A percentile compares a stretch with the other conserved stretches of the same genome.
Conservation (phyloP, 2,113 vertebrate genomes). For the Tachysurus fulvidraco region DNA sequence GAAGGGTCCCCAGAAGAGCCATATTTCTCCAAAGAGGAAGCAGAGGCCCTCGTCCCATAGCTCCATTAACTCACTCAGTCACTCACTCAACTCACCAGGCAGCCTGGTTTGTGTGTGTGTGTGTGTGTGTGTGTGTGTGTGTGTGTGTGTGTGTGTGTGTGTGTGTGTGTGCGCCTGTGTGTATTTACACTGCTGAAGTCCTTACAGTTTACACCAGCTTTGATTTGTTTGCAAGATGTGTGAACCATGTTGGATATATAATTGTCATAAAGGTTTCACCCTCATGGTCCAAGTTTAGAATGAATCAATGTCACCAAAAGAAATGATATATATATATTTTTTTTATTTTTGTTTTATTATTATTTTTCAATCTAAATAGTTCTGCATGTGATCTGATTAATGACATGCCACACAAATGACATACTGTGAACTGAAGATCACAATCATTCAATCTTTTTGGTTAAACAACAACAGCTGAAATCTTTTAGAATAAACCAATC, state of each 20-base stretch:
- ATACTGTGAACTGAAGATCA: conserved; percentile 28
- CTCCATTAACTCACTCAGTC: conserved; percentile 60
- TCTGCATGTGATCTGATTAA: conserved; percentile 17
- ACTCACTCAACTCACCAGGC: conserved; percentile 31
- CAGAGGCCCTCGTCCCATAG: conserved; percentile 59
- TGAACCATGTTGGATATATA: conserved; percentile 37
- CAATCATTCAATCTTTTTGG: neutral
- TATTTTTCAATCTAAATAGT: neutral
- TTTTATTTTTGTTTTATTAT: no score
- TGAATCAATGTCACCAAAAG: neutral
- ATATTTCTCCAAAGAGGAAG: conserved; percentile 70
- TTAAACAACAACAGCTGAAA: conserved; percentile 24
- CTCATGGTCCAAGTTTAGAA: conserved; percentile 19
- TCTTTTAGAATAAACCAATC: neutral
- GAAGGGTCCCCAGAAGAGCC: conserved; percentile 71
- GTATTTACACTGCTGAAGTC: conserved; percentile 29
- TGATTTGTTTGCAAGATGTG: conserved; percentile 59
- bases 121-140: conserved; percentile 17
- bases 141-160: conserved; percentile 21
- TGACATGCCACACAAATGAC: neutral
- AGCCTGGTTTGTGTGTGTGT: conserved; percentile 27
- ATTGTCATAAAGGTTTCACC: conserved; percentile 45
- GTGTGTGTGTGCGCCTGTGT: conserved; percentile 16
- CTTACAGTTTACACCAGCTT: conserved; percentile 44
- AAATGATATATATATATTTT: no score